phyloP scores from a whole-genome alignment of 2,797 vertebrate species.

The Malacoctenus gilli region DNA sequence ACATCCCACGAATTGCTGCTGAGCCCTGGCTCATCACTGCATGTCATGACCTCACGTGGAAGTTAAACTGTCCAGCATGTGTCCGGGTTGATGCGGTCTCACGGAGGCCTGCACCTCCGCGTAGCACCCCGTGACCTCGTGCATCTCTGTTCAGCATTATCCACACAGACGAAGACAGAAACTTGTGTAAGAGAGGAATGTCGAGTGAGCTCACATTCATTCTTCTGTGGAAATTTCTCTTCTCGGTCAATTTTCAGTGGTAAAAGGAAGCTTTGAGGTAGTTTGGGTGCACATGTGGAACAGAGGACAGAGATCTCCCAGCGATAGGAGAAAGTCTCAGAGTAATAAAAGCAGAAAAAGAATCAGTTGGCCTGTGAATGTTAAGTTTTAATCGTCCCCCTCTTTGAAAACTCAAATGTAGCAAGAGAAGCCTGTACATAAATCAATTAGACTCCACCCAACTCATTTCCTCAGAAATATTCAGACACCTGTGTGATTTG shows the following conservation, averaged over 20 bases:
- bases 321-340: too few relatives aligned
- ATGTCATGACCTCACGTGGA: conserved; percentile 55
- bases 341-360: too few relatives aligned
- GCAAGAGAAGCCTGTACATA: too few relatives aligned
- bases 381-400: too few relatives aligned
- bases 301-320: neutral
- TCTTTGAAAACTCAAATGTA: too few relatives aligned
- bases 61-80: conserved; percentile 39
- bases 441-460: too few relatives aligned
- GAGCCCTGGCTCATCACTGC: conserved; percentile 18
- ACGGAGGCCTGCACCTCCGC: conserved; percentile 19
- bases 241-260: neutral
- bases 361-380: too few relatives aligned
- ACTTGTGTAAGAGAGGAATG: conserved; percentile 39
- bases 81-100: conserved; percentile 27
- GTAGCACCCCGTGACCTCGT: conserved; percentile 22
- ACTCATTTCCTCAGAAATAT: too few relatives aligned
- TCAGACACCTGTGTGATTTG: conserved; percentile 2
- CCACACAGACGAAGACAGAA: conserved; percentile 41
- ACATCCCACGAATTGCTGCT: conserved; percentile 29
- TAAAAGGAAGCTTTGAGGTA: neutral
- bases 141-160: conserved; percentile 49
- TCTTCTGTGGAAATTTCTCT: conserved; percentile 24
- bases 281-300: neutral
- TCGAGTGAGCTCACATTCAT: neutral